A percentile compares a stretch with the other conserved stretches of the same genome.
Conservation (phyloP, 2,888 invertebrate genomes). For the Bugula neritina region DNA sequence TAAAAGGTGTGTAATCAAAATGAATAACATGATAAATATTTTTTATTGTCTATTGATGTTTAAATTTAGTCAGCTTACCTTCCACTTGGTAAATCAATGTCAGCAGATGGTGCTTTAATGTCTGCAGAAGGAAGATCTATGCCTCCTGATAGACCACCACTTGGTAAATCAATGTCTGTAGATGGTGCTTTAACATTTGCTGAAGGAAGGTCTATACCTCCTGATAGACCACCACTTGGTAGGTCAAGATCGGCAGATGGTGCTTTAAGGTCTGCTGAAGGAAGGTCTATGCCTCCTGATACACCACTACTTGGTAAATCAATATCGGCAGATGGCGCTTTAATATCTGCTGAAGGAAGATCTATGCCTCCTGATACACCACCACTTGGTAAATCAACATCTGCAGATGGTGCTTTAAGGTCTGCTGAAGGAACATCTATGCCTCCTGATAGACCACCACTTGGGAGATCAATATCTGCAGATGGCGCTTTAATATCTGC, state of each 20-base stretch:
- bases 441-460: not conserved
- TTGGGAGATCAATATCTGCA: not conserved
- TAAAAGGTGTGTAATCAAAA: no score
- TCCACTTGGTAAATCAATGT: not conserved
- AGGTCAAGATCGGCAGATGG: not conserved
- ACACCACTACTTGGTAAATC: not conserved
- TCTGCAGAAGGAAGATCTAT: not conserved
- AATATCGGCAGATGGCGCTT: not conserved
- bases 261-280: not conserved
- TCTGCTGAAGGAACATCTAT: not conserved
- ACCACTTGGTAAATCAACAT: constrained; percentile 7
- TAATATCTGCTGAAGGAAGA: not conserved
- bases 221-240: not conserved
- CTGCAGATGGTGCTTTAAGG: not conserved
- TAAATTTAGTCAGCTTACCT: not conserved
- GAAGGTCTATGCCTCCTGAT: not conserved
- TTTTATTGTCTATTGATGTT: not conserved
- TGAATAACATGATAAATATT: not conserved
- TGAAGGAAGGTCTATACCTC: no score
- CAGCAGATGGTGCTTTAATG: not conserved
- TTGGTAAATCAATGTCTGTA: no score
- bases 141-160: no score
- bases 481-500: not conserved
- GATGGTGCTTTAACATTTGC: no score
- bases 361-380: not conserved